A percentile compares a stretch with the other conserved stretches of the same genome.
phyloP scores from a whole-genome alignment of 2,113 vertebrate species.

The Corythoichthys intestinalis region DNA sequence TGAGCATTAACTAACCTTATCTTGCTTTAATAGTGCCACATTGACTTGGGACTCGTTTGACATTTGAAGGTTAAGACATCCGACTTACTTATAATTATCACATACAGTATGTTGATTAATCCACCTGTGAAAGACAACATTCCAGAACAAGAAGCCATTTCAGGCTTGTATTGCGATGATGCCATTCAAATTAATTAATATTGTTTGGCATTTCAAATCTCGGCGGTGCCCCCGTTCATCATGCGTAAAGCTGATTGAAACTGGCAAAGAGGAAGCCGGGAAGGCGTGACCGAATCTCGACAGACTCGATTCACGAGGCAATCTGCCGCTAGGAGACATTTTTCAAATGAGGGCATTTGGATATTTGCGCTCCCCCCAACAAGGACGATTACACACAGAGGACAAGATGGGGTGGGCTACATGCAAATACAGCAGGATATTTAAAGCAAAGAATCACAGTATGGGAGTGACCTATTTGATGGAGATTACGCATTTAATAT shows the following conservation, averaged over 20 bases:
- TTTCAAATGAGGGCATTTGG: constrained; percentile 53
- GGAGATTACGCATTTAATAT: background rate
- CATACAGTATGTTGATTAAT: background rate
- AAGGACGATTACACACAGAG: constrained; percentile 64
- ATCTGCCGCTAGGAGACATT: constrained; percentile 56
- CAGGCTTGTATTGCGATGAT: background rate
- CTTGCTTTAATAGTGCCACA: background rate
- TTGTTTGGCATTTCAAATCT: constrained; percentile 46
- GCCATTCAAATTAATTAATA: constrained; percentile 35
- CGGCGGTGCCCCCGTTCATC: constrained; percentile 35
- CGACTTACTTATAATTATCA: background rate
- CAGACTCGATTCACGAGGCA: constrained; percentile 41
- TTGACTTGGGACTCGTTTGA: background rate
- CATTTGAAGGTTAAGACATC: background rate
- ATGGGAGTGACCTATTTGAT: background rate
- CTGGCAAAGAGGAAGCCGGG: constrained; percentile 37
- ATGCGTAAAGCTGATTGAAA: constrained; percentile 49
- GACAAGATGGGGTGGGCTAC: constrained; percentile 34
- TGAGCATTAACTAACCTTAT: background rate
- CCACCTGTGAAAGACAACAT: background rate
- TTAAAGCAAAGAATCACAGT: constrained; percentile 31
- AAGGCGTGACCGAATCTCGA: constrained; percentile 51
- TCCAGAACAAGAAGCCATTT: too few relatives aligned
- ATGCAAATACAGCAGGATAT: constrained; percentile 50
- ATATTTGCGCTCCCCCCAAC: constrained; percentile 21